phyloP scores from a whole-genome alignment of 2,888 invertebrate species.

The Drosophila peninsularis region DNA sequence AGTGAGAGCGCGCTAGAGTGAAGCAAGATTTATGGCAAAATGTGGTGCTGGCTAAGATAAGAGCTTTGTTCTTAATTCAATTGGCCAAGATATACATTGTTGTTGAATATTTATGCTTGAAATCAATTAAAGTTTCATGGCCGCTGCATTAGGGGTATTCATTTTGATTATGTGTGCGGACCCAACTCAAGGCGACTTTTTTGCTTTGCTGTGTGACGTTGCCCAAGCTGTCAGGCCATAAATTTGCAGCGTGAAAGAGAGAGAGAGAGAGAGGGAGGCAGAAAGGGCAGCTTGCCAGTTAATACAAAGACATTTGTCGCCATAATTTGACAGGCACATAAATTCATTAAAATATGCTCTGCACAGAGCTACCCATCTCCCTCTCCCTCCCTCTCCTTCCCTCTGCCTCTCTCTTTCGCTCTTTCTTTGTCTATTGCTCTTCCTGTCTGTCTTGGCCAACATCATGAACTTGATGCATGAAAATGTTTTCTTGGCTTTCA shows the following conservation, averaged over 20 bases:
- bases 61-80: slow-evolving; percentile 15
- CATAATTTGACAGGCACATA: slow-evolving; percentile 67
- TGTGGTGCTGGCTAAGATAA: not conserved
- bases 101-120: slow-evolving; percentile 15
- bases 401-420: not conserved
- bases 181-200: slow-evolving; percentile 38
- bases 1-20: not conserved
- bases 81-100: not conserved
- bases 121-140: slow-evolving; percentile 24
- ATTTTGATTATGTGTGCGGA: slow-evolving; percentile 26
- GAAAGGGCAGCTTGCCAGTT: slow-evolving; percentile 36
- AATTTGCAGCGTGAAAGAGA: slow-evolving; percentile 21
- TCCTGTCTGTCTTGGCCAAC: slow-evolving; percentile 11
- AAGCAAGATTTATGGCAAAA: slow-evolving; percentile 15
- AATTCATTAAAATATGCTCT: slow-evolving; percentile 56
- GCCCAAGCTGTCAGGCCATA: slow-evolving; percentile 40
- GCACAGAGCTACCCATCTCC: not conserved
- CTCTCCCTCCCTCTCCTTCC: not conserved
- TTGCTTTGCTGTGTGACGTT: slow-evolving; percentile 19
- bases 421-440: not conserved
- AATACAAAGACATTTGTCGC: slow-evolving; percentile 62
- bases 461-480: slow-evolving; percentile 75
- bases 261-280: not conserved
- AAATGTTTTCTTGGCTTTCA: slow-evolving; percentile 53
- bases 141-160: slow-evolving; percentile 12